Evolutionary conservation across 2,113 vertebrate species (phyloP).

Genomic region (Chamaea fasciata): DNA sequence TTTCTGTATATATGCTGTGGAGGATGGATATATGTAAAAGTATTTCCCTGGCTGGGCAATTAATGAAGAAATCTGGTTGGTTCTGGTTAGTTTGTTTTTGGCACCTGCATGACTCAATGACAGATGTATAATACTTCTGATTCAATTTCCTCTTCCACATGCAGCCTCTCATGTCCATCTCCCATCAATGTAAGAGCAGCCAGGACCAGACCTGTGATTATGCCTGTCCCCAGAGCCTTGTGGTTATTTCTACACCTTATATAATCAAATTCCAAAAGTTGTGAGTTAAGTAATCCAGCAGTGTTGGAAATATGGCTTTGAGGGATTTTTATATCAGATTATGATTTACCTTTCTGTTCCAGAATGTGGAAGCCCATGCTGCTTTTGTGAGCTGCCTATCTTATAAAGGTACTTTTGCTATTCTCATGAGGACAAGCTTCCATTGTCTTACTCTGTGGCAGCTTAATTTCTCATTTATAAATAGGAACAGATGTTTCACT

Average conservation of each 20-base stretch:
- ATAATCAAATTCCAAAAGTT: not conserved
- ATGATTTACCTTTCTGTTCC: not conserved
- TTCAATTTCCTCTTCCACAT: not conserved
- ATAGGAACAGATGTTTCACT: constrained; percentile 18
- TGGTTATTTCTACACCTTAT: not conserved
- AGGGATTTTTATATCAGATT: not conserved
- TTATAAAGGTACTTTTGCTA: not conserved
- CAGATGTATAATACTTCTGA: not conserved
- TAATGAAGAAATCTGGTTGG: not conserved
- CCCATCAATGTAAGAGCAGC: not conserved
- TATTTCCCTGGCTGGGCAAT: not conserved
- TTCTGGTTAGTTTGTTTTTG: not conserved
- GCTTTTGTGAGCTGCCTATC: not conserved
- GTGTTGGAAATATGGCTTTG: not conserved
- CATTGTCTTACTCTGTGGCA: not conserved
- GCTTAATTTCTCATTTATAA: not conserved
- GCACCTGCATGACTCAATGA: not conserved
- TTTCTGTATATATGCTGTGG: not conserved
- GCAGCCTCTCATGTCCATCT: not conserved
- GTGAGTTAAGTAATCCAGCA: not conserved
- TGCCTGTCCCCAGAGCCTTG: not conserved
- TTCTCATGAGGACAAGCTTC: not conserved
- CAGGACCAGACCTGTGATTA: not conserved
- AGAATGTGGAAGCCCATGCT: not conserved
- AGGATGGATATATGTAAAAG: not conserved